Conservation (phyloP, 2,888 invertebrate genomes). For the Gandaritis pyraliata region DNA sequence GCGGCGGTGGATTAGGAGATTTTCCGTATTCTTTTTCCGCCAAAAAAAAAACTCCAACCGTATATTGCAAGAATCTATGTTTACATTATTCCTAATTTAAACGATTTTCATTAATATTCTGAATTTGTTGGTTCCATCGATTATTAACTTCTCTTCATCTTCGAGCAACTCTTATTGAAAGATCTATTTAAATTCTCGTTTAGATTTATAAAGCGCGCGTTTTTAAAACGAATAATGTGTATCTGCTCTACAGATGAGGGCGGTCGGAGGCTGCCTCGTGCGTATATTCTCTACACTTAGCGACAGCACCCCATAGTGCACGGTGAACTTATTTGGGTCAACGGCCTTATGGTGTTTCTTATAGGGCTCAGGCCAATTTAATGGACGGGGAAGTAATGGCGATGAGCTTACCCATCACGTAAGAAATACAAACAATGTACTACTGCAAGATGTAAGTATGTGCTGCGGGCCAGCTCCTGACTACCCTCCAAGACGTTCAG, state of each 20-base stretch:
- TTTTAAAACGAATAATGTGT: neutral
- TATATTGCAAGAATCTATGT: too few relatives aligned
- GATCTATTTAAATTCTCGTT: too few relatives aligned
- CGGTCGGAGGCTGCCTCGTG: neutral
- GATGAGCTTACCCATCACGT: neutral
- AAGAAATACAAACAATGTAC: neutral
- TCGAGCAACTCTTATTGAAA: too few relatives aligned
- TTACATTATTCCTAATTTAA: too few relatives aligned
- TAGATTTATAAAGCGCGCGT: neutral
- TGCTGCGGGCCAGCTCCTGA: neutral
- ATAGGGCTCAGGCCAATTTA: constrained; percentile 10
- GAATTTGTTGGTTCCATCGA: too few relatives aligned
- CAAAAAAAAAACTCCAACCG: too few relatives aligned
- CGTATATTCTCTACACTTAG: neutral
- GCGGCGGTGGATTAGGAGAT: too few relatives aligned
- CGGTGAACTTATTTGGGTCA: constrained; percentile 17
- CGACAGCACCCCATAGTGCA: neutral
- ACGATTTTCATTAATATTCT: too few relatives aligned
- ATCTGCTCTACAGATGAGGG: neutral
- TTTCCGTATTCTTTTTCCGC: too few relatives aligned
- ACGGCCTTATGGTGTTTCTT: constrained; percentile 11
- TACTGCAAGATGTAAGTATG: neutral
- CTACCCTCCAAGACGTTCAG: too few relatives aligned
- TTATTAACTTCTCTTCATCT: too few relatives aligned
- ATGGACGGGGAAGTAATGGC: neutral